Percentiles rank a stretch among this genome's conserved stretches.
Evolutionary conservation across 2,113 vertebrate species (phyloP).

Genomic region (Dascyllus trimaculatus): DNA sequence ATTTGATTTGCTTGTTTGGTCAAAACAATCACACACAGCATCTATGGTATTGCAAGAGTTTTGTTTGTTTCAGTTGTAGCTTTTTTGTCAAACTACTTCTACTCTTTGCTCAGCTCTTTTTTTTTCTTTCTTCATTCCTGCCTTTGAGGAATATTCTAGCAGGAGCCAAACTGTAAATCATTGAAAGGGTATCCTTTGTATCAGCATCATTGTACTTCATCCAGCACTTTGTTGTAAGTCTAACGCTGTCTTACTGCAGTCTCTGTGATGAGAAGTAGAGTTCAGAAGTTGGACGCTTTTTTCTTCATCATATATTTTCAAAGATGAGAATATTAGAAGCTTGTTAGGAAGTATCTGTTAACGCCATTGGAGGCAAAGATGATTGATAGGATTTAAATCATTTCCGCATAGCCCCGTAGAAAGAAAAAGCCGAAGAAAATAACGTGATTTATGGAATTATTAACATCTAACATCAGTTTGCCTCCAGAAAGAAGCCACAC

Average conservation of each 20-base stretch:
- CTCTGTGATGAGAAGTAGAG: background rate
- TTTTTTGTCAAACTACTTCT: conserved; percentile 19
- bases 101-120: conserved; percentile 11
- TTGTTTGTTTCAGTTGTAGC: conserved; percentile 28
- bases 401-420: conserved; percentile 26
- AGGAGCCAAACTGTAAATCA: conserved; percentile 41
- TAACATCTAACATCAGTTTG: conserved; percentile 52
- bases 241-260: conserved; percentile 10
- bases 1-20: conserved; percentile 61
- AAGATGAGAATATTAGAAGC: conserved; percentile 1
- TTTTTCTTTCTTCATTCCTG: conserved; percentile 14
- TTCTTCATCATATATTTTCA: conserved; percentile 3
- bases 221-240: background rate
- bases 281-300: background rate
- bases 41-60: background rate
- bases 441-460: conserved; percentile 57
- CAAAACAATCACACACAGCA: conserved; percentile 6
- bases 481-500: conserved; percentile 34
- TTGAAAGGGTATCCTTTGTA: conserved; percentile 10
- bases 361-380: conserved; percentile 37
- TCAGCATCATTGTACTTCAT: conserved; percentile 15
- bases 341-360: conserved; percentile 24
- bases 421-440: conserved; percentile 21
- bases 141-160: conserved; percentile 23
- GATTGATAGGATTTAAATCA: conserved; percentile 59